Percentiles rank a stretch among this genome's conserved stretches.
Conservation (phyloP, 2,888 invertebrate species). For the Ormia ochracea region DNA sequence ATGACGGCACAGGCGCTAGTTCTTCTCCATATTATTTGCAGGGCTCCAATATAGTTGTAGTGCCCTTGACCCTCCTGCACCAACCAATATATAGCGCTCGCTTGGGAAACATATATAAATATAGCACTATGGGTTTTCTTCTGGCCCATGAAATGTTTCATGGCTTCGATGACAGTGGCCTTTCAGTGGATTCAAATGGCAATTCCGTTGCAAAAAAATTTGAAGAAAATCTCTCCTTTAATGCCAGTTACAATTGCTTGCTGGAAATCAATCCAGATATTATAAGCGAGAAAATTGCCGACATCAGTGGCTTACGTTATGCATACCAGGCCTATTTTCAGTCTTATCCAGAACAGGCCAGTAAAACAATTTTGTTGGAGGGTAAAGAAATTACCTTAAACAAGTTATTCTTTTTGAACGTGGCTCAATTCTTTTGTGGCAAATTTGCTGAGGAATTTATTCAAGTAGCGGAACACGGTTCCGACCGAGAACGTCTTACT, state of each 20-base stretch:
- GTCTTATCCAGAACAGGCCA: neutral
- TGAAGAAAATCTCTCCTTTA: conserved; percentile 38
- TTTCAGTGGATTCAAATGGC: conserved; percentile 47
- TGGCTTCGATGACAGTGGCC: conserved; percentile 63
- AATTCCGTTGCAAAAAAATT: conserved; percentile 7
- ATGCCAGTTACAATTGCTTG: conserved; percentile 53
- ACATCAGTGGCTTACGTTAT: conserved; percentile 63
- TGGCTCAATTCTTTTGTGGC: conserved; percentile 65
- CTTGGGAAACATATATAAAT: conserved; percentile 59
- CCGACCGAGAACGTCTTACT: conserved; percentile 60
- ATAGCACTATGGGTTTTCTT: conserved; percentile 64
- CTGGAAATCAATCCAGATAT: conserved; percentile 51
- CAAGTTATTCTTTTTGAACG: conserved; percentile 63
- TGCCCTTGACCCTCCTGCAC: conserved; percentile 61
- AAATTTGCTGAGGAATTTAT: conserved; percentile 4
- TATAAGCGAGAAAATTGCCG: conserved; percentile 64
- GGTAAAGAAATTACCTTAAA: neutral
- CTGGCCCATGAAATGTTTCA: conserved; percentile 65
- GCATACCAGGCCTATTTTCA: conserved; percentile 63
- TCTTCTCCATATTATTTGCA: conserved; percentile 63
- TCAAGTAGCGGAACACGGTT: conserved; percentile 57
- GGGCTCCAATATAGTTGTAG: conserved; percentile 52
- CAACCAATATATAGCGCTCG: conserved; percentile 60
- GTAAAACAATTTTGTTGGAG: conserved; percentile 6
- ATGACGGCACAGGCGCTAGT: conserved; percentile 45